Base-by-base conservation (phyloP, 2,113 vertebrate species). In the Thryonomys swinderianus region DNA sequence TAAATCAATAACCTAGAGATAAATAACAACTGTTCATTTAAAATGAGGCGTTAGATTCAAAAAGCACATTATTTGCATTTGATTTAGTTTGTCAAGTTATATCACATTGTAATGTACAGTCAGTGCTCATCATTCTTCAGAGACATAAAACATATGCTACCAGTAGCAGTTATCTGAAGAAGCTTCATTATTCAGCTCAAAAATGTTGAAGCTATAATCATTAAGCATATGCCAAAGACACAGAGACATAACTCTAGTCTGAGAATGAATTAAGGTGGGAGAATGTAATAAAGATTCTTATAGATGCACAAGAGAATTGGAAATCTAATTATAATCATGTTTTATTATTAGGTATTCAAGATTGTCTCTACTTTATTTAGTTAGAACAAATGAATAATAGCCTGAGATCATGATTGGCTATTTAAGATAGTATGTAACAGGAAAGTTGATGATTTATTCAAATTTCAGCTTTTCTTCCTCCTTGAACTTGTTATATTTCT, bases 201-300 rank as follows among this genome's bases (percentile, higher is more conserved):
- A 96, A 96, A 37, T 87, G 64, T 88, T 95, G 66, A 91, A 80
- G 27, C 23, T 93, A 69, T 1, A 27, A 92, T 95, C 95, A 92
- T 96, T 97, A 96, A 95, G 79, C 88, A 96, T 85, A 93, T 73
- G 71, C 55, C 80, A 94, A 91, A 89, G 66, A 95, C 57, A 64
- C 53, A 76, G 42, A 89, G 88, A 48, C 64, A 94, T 42, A 95
- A 81, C 27, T 96, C 62, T 96, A 69, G 62, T n/a, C 78, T 67
- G 42, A 88, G 51, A 95, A 40, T 88, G 71, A 93, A 95, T 91
- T 64, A 95, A 97, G 67, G 40, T 89, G 7, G 86, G 48, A 89
- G 40, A 95, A 14, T 30, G 14, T 16, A 95, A 87, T 81, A 93
- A 94, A 95, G 57, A 40, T 93, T 83, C 93, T 89, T 76, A 95